Evolutionary conservation across 2,888 invertebrate species (phyloP).

Genomic region (Drosophila mimica): DNA sequence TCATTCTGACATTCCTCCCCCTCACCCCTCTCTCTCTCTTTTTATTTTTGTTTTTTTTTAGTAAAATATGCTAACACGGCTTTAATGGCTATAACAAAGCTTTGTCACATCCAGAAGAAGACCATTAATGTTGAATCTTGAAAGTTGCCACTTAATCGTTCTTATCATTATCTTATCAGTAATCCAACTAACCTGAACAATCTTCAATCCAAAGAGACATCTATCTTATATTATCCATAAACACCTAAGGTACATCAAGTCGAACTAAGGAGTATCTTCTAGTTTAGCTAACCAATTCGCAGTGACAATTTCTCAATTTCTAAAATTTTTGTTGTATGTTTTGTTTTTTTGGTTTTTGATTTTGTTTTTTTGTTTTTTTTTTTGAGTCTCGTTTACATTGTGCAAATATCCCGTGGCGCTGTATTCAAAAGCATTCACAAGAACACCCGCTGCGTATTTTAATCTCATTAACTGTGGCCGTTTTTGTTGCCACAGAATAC

Average conservation of each 20-base stretch:
- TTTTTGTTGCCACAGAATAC: slow-evolving; percentile 44
- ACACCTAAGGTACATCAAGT: neutral
- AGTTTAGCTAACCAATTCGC: neutral
- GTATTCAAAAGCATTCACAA: slow-evolving; percentile 36
- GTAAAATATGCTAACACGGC: neutral
- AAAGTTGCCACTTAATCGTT: neutral
- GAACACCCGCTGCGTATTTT: slow-evolving; percentile 75
- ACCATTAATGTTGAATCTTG: too few species aligned
- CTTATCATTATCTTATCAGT: neutral
- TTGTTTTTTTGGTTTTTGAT: too few species aligned
- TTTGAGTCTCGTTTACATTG: slow-evolving; percentile 36
- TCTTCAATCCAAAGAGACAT: neutral
- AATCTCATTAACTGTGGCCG: slow-evolving; percentile 79
- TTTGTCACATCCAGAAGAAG: neutral
- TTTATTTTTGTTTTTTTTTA: neutral
- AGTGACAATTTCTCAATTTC: slow-evolving; percentile 18
- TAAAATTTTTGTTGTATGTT: neutral
- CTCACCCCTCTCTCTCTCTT: neutral
- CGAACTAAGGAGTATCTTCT: slow-evolving; percentile 2
- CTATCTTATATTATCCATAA: neutral
- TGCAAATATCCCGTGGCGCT: slow-evolving; percentile 58
- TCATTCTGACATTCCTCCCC: slow-evolving; percentile 4
- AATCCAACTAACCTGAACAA: neutral
- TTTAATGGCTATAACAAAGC: neutral
- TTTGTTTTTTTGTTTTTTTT: neutral